A percentile compares a stretch with the other conserved stretches of the same genome.
These are phyloP conservation scores for Nothocercus julius DNA, from an alignment of 2,113 vertebrate genomes.

Conservation along the genomic window DNA sequence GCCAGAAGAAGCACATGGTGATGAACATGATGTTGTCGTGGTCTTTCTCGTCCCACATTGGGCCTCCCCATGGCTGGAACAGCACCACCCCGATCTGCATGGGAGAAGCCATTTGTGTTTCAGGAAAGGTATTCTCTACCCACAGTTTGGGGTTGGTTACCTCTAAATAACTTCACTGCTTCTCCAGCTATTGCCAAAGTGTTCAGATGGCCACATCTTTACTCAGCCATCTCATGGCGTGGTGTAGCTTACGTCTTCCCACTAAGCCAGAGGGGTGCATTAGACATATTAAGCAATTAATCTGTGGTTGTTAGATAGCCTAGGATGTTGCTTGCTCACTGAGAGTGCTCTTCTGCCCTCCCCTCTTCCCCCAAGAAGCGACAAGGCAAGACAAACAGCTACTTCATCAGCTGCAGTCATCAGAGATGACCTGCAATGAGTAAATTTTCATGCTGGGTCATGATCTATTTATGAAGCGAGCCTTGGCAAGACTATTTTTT, in stretches of 20 bases:
- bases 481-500: background rate
- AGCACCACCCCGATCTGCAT: conserved; percentile 92
- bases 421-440: background rate
- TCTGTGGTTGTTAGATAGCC: background rate
- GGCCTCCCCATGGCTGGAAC: conserved; percentile 82
- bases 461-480: background rate
- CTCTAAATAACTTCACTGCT: background rate
- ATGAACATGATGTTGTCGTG: conserved; percentile 92
- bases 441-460: conserved; percentile 3
- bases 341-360: background rate
- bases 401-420: background rate
- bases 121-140: no score
- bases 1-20: conserved; percentile 99
- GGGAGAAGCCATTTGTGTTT: background rate
- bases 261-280: background rate
- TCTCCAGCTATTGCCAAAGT: background rate
- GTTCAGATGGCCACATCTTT: background rate
- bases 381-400: background rate
- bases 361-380: background rate
- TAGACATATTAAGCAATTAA: conserved; percentile 30
- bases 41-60: conserved; percentile 77
- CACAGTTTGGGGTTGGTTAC: background rate
- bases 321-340: background rate
- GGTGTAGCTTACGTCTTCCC: background rate
- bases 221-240: background rate